Evolutionary conservation across 2,113 vertebrate genomes (phyloP), one percentile per base, ranked within the genome.

Genomic region (Struthio camelus): DNA sequence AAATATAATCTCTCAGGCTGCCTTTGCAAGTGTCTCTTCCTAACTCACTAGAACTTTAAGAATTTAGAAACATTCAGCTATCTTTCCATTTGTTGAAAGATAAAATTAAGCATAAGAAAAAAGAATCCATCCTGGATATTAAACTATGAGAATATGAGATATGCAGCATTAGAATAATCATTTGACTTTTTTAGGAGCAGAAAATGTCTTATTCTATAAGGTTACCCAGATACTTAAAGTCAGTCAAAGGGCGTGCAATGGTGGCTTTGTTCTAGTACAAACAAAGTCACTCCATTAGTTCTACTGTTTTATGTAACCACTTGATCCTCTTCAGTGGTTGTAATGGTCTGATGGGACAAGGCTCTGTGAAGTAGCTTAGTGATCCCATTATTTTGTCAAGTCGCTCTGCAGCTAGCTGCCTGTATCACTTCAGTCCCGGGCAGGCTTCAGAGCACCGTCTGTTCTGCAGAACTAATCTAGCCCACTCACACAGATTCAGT

Each of bases 211-310:
- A 54, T 62, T 22, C 36, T 38, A 7, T 79, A 71, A 76, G 51
- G 56, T 79, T 92, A 92, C 3, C 0, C 48, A 80, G 51, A 7
- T 72, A 61, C 28, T 82, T 85, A 42, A 66, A 80, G 48, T 67
- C 71, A 85, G 38, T 42, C 65, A 79, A 72, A 89, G 70, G 48
- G 24, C 70, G 65, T 36, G 38, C 32, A 48, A 11, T 28, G 32
- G 42, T 85, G 75, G 56, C 79, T 36, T 79, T 72, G 51, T 27
- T 89, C 42, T 51, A 56, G 65, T 65, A 82, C 70, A 78, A 94
- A 85, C 54, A 92, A 81, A 95, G 78, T 46, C 59, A 76, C 36
- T 87, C 81, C 53, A 72, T 89, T 76, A 91, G 28, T 91, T 85
- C 66, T 58, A 30, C 50, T 69, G 40, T 32, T 89, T 94, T 95